phyloP scores from a whole-genome alignment of 1,140 invertebrate genomes.

The Babylonia areolata region DNA sequence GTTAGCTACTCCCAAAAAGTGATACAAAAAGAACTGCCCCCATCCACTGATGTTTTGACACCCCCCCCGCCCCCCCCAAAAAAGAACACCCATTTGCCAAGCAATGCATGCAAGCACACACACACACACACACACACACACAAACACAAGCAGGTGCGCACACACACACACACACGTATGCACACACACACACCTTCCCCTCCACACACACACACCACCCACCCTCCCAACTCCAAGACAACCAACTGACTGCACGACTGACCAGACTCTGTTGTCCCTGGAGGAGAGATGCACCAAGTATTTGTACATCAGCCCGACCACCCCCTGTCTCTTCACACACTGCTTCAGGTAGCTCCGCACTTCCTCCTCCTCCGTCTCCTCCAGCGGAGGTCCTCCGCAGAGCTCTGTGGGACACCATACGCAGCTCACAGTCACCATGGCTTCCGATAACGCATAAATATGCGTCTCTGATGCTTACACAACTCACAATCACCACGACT shows the following conservation, averaged over 20 bases:
- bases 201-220: not conserved
- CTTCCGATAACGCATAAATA: too few species aligned
- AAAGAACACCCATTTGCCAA: not conserved
- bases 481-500: too few species aligned
- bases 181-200: not conserved
- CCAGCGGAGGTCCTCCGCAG: constrained; percentile 42
- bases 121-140: not conserved
- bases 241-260: not conserved
- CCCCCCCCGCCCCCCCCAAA: not conserved
- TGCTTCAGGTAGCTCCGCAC: constrained; percentile 55
- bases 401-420: not conserved
- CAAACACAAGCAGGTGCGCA: not conserved
- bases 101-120: not conserved
- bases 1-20: too few species aligned
- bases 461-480: too few species aligned
- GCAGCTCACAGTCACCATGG: too few species aligned
- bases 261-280: constrained; percentile 39
- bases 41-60: too few species aligned
- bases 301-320: constrained; percentile 65
- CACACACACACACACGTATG: not conserved
- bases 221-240: not conserved
- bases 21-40: too few species aligned
- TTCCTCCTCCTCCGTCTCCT: constrained; percentile 48
- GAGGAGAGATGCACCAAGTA: constrained; percentile 59
- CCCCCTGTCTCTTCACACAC: constrained; percentile 62